Conservation (phyloP, 2,113 vertebrate species). For the Xyliphius kryptos region DNA sequence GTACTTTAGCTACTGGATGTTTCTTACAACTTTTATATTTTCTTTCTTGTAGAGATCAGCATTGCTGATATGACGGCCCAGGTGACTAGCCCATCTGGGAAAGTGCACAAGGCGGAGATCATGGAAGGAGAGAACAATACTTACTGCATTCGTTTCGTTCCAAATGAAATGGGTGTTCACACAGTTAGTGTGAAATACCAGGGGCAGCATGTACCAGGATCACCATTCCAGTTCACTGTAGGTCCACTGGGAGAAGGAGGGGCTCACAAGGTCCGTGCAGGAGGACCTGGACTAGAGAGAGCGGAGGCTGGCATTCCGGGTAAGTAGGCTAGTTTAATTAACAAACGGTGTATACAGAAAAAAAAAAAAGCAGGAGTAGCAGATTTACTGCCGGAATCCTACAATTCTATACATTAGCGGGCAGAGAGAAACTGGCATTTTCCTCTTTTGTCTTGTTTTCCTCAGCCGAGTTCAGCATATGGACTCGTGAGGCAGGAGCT, state of each 20-base stretch:
- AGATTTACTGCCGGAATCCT: too few species aligned
- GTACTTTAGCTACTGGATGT: too few species aligned
- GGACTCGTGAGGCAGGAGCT: too few species aligned
- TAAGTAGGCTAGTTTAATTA: too few species aligned
- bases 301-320: constrained; percentile 84
- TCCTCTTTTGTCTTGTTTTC: too few species aligned
- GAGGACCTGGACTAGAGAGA: constrained; percentile 81
- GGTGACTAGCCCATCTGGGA: constrained; percentile 84
- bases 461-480: constrained; percentile 87
- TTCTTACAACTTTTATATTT: too few species aligned
- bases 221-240: constrained; percentile 89
- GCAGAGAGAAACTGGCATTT: too few species aligned
- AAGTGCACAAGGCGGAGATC: constrained; percentile 80
- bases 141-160: constrained; percentile 86
- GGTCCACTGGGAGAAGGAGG: constrained; percentile 86
- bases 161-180: constrained; percentile 82
- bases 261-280: constrained; percentile 82
- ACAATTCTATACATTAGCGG: too few species aligned
- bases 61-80: constrained; percentile 84
- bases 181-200: constrained; percentile 87
- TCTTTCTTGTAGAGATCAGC: constrained; percentile 71
- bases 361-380: too few species aligned
- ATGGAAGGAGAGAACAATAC: constrained; percentile 88
- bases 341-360: too few species aligned
- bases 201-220: constrained; percentile 81